phyloP scores from a whole-genome alignment of 2,113 vertebrate species.

The Trachemys scripta region DNA sequence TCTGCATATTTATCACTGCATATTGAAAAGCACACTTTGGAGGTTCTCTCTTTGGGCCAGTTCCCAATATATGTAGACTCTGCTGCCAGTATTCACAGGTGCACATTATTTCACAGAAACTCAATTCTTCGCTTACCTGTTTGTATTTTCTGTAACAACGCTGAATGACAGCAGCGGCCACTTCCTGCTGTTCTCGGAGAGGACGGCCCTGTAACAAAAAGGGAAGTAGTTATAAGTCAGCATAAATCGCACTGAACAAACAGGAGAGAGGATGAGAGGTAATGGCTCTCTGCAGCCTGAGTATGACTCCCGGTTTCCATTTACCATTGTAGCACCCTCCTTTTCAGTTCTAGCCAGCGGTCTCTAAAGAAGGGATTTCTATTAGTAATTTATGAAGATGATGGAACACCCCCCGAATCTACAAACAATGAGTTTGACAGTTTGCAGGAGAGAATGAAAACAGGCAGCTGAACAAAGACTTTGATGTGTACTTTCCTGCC shows the following conservation, averaged over 20 bases:
- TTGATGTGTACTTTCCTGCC: neutral
- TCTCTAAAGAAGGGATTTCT: neutral
- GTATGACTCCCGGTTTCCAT: neutral
- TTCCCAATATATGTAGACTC: neutral
- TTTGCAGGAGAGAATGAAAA: neutral
- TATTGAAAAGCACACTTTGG: neutral
- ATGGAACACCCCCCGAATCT: neutral
- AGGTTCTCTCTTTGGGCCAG: neutral
- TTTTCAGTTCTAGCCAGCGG: neutral
- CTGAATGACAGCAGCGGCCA: constrained; percentile 97
- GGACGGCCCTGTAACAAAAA: constrained; percentile 87
- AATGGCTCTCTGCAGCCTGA: neutral
- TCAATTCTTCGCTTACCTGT: constrained; percentile 85
- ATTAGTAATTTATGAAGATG: neutral
- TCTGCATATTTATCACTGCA: neutral
- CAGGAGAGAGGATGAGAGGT: neutral
- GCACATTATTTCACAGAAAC: accelerated
- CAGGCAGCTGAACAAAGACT: neutral
- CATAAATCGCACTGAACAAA: neutral
- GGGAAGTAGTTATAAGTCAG: neutral
- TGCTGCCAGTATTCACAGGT: accelerated
- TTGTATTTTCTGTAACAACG: constrained; percentile 99
- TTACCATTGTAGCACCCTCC: accelerated
- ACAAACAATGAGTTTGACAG: neutral
- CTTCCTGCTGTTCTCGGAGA: constrained; percentile 96